Conservation (phyloP, 2,113 vertebrate species). For the Pachycephala philippinensis region DNA sequence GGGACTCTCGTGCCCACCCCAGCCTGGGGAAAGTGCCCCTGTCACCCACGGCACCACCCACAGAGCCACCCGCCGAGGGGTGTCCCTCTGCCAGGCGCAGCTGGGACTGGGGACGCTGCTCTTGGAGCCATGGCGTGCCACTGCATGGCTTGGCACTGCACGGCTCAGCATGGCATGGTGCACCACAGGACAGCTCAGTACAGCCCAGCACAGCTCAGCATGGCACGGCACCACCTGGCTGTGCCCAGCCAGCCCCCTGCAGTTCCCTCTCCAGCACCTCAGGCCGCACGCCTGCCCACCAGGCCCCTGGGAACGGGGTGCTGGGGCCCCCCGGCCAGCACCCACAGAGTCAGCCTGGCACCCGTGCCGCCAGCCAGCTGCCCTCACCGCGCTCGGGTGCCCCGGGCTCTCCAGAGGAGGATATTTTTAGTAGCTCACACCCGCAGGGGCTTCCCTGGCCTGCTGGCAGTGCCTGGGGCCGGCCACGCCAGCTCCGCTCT, state of each 20-base stretch:
- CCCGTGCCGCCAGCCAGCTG: rapidly evolving
- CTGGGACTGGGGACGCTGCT: too few relatives aligned
- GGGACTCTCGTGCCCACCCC: background rate
- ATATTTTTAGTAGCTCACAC: background rate
- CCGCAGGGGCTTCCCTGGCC: background rate
- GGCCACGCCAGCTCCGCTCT: background rate
- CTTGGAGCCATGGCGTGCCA: rapidly evolving
- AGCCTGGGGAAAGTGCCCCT: background rate
- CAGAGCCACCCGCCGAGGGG: rapidly evolving
- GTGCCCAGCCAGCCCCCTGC: background rate
- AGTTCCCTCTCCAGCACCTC: background rate
- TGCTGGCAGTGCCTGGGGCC: background rate
- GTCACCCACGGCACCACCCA: rapidly evolving
- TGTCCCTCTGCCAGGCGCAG: background rate
- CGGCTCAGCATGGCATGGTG: background rate
- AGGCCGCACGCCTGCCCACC: background rate
- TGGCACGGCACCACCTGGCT: background rate
- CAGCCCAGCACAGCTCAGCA: rapidly evolving
- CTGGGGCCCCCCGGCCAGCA: rapidly evolving
- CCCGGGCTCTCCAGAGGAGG: background rate
- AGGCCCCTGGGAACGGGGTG: too few relatives aligned
- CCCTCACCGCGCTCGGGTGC: rapidly evolving
- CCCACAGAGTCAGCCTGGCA: too few relatives aligned
- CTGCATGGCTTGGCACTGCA: background rate
- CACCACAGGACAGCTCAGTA: background rate